phyloP scores from a whole-genome alignment of 2,113 vertebrate genomes.

The Pomatorhinus ruficollis region DNA sequence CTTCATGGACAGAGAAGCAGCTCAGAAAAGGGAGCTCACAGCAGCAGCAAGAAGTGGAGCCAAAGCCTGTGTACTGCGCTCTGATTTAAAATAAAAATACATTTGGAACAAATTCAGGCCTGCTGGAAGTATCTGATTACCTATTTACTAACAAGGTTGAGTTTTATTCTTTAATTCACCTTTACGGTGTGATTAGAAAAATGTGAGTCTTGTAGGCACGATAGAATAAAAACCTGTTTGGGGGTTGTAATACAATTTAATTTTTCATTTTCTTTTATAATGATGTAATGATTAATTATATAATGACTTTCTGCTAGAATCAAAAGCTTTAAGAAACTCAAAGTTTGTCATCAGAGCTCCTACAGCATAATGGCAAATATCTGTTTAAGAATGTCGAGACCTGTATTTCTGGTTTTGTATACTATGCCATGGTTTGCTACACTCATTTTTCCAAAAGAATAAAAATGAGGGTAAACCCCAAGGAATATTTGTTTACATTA shows the following conservation, averaged over 20 bases:
- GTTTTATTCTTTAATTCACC: not conserved
- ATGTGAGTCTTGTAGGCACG: not conserved
- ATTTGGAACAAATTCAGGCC: not conserved
- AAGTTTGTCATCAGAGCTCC: not conserved
- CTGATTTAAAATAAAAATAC: constrained; percentile 33
- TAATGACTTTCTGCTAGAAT: not conserved
- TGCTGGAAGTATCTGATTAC: not conserved
- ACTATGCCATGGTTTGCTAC: not conserved
- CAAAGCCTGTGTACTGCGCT: not conserved
- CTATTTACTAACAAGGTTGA: not conserved
- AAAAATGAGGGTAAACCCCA: not conserved
- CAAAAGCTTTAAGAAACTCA: not conserved
- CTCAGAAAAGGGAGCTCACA: not conserved
- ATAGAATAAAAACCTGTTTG: not conserved
- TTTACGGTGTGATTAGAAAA: not conserved
- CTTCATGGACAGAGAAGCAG: constrained; percentile 10
- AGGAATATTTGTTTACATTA: not conserved
- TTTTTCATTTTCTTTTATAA: not conserved
- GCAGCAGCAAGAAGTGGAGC: constrained; percentile 23
- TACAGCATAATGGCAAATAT: not conserved
- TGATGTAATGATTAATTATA: not conserved
- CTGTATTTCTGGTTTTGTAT: not conserved
- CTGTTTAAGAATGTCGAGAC: not conserved
- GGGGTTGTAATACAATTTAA: not conserved
- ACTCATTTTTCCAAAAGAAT: not conserved